Evolutionary conservation across 2,113 vertebrate genomes (phyloP), one percentile per base, ranked within the genome.

Genomic region (Sander lucioperca): DNA sequence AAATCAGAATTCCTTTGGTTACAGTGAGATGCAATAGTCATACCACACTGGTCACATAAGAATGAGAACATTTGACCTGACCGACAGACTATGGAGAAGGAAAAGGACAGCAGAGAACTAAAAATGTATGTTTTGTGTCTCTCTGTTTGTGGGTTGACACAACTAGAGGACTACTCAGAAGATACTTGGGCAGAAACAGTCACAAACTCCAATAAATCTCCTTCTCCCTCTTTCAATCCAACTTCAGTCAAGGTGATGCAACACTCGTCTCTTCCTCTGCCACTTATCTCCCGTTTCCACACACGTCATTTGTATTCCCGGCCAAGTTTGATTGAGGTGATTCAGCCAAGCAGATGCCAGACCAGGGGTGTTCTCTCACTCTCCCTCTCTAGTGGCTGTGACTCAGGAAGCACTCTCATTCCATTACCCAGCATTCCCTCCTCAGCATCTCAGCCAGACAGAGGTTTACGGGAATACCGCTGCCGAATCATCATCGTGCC

Each of bases 401-500:
- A 93, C 89, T 93, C 88, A 94, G 86, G 88, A 88, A 80, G 58
- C 0, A 45, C 74, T 82, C 68, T 84, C 81, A 85, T 93, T 92
- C 85, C 90, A 92, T 92, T 93, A 94, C 89, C 86, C 83, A 90
- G 90, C 91, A 85, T 89, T 76, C 86, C 76, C 88, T 86, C 74
- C 71, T 76, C 78, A 27, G 54, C 82, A 65, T 65, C 71, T 86
- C 79, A 80, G 63, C 82, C 90, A 92, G 90, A 93, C 89, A 72
- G 85, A 73, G 75, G 86, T 92, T 93, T 95, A 93, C 86, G 86
- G 95, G 93, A 96, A 95, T 93, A 93, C 91, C 93, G 87, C 80
- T 77, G 78, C 88, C 91, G 94, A 95, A 87, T 92, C 89, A 92
- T 93, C 94, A 94, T 86, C 93, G 86, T 63, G 15, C 43, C 39